These are phyloP conservation scores for Sarcophaga carnaria DNA, from an alignment of 2,888 invertebrate genomes.

Conservation along the genomic window DNA sequence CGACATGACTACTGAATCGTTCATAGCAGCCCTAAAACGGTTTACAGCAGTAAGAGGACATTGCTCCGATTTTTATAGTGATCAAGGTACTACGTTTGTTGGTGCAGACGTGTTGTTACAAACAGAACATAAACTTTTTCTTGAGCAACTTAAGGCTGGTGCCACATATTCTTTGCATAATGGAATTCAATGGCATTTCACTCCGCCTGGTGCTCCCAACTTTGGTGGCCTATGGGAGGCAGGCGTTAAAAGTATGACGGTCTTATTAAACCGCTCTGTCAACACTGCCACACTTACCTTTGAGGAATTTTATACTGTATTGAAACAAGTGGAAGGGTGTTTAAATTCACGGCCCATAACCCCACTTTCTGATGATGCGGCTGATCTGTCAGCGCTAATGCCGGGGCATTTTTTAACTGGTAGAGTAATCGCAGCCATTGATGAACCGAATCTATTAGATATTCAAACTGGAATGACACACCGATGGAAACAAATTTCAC, in stretches of 20 bases:
- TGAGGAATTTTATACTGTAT: conserved; percentile 54
- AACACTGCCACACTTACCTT: conserved; percentile 26
- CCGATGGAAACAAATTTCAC: conserved; percentile 38
- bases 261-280: too few relatives aligned
- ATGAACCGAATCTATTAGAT: conserved; percentile 43
- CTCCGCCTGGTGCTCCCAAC: not conserved
- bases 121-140: too few relatives aligned
- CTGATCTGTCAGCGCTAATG: conserved; percentile 16
- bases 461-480: not conserved
- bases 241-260: not conserved
- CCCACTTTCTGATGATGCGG: conserved; percentile 18
- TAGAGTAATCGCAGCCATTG: conserved; percentile 29
- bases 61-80: not conserved
- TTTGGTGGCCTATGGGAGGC: not conserved
- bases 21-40: conserved; percentile 5
- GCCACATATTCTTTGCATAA: too few relatives aligned
- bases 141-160: too few relatives aligned
- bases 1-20: not conserved
- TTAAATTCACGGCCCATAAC: conserved; percentile 52
- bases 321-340: conserved; percentile 48
- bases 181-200: conserved; percentile 8
- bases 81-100: not conserved
- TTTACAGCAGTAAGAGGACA: not conserved
- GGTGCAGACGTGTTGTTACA: too few relatives aligned
- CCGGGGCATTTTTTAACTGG: conserved; percentile 58